Evolutionary conservation across 2,113 vertebrate species (phyloP).

Genomic region (Dermatemys mawii): DNA sequence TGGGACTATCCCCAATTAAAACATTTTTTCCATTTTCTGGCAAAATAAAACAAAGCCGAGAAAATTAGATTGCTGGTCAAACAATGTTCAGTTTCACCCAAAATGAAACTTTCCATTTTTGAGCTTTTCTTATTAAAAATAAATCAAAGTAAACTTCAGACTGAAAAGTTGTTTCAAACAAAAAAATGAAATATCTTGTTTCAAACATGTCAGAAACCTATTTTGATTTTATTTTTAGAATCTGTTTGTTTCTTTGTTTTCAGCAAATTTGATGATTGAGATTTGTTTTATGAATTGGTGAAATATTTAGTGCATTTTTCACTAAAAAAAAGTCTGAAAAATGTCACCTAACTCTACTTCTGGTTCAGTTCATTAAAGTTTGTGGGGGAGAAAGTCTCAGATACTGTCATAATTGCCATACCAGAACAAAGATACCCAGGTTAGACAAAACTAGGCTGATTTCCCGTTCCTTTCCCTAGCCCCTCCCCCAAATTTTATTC

Average conservation of each 20-base stretch:
- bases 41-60: not conserved
- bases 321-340: not conserved
- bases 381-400: not conserved
- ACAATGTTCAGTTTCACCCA: not conserved
- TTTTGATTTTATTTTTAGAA: not conserved
- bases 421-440: not conserved
- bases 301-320: not conserved
- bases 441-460: not conserved
- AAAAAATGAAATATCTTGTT: not conserved
- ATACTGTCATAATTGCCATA: fast-evolving
- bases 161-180: not conserved
- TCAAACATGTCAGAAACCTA: not conserved
- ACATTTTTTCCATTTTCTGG: not conserved
- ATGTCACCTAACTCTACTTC: not conserved
- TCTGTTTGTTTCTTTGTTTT: not conserved
- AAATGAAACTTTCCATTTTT: not conserved
- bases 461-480: not conserved
- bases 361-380: not conserved
- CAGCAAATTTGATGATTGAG: not conserved
- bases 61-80: no score
- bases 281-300: not conserved
- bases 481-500: not conserved
- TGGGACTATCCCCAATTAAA: not conserved
- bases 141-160: not conserved
- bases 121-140: not conserved